Conservation (phyloP, 2,797 vertebrate species). For the Notolepis coatsorum region DNA sequence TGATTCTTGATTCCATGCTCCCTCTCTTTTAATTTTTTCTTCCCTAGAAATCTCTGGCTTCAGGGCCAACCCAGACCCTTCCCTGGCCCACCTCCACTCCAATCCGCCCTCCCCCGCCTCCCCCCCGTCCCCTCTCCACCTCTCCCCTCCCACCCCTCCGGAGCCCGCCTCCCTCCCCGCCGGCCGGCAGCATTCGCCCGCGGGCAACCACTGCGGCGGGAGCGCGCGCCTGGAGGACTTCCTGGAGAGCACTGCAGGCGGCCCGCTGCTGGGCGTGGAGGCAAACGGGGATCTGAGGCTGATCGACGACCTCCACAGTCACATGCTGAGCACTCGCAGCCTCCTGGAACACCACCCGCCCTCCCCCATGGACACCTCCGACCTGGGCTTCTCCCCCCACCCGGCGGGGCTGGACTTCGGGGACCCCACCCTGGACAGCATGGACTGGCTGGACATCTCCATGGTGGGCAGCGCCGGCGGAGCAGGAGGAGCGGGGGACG, state of each 20-base stretch:
- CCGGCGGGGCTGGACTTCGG: slow-evolving; percentile 88
- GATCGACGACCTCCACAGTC: slow-evolving; percentile 95
- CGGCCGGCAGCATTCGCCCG: slow-evolving; percentile 24
- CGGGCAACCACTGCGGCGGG: slow-evolving; percentile 50
- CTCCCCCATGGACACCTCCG: slow-evolving; percentile 97
- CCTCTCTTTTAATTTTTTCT: background rate
- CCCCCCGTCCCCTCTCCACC: slow-evolving; percentile 70
- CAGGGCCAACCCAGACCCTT: slow-evolving; percentile 78
- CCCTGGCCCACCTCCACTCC: slow-evolving; percentile 78
- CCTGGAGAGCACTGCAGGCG: slow-evolving; percentile 91
- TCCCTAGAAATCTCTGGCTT: slow-evolving; percentile 80
- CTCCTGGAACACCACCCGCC: slow-evolving; percentile 94
- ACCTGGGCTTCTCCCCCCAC: slow-evolving; percentile 91
- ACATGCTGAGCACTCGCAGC: slow-evolving; percentile 95
- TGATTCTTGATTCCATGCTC: background rate
- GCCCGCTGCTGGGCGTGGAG: slow-evolving; percentile 86
- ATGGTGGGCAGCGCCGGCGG: slow-evolving; percentile 71
- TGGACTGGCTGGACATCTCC: slow-evolving; percentile 97
- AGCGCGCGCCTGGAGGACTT: slow-evolving; percentile 92
- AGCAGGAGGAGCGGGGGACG: slow-evolving; percentile 47
- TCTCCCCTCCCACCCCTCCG: slow-evolving; percentile 68
- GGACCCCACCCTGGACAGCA: slow-evolving; percentile 90
- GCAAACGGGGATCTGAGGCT: slow-evolving; percentile 85
- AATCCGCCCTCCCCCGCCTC: slow-evolving; percentile 72
- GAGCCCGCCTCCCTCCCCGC: slow-evolving; percentile 57